Conservation (phyloP, 2,888 invertebrate genomes). For the Ormyrus labotus region DNA sequence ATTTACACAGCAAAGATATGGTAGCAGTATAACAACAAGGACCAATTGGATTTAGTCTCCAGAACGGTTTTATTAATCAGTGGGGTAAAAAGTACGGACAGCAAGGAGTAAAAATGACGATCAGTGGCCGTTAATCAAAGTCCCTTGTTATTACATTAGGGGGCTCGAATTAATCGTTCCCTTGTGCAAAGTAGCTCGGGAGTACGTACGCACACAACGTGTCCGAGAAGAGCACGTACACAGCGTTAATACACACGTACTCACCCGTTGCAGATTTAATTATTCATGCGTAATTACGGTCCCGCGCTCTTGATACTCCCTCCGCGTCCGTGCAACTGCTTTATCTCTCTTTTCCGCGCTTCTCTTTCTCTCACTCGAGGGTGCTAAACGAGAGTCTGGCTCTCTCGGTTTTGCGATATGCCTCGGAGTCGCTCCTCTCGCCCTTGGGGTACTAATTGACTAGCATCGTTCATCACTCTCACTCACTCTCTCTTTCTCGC, state of each 20-base stretch:
- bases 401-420: constrained; percentile 28
- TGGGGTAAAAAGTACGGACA: no score
- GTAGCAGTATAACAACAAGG: no score
- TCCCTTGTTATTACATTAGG: constrained; percentile 11
- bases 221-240: not conserved
- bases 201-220: not conserved
- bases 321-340: constrained; percentile 21
- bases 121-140: constrained; percentile 5
- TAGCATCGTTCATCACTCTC: constrained; percentile 74
- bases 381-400: not conserved
- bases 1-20: no score
- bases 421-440: constrained; percentile 24
- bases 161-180: constrained; percentile 17
- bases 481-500: constrained; percentile 2
- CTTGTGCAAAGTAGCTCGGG: constrained; percentile 35
- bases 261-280: constrained; percentile 59
- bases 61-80: no score
- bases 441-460: constrained; percentile 72
- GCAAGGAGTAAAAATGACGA: not conserved
- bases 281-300: constrained; percentile 62
- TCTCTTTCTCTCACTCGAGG: constrained; percentile 43
- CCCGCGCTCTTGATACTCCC: constrained; percentile 48
- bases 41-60: no score
- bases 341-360: constrained; percentile 18
- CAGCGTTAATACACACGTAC: not conserved